These are phyloP conservation scores for Ramphastos sulfuratus DNA, from an alignment of 2,113 vertebrate genomes.

Conservation along the genomic window DNA sequence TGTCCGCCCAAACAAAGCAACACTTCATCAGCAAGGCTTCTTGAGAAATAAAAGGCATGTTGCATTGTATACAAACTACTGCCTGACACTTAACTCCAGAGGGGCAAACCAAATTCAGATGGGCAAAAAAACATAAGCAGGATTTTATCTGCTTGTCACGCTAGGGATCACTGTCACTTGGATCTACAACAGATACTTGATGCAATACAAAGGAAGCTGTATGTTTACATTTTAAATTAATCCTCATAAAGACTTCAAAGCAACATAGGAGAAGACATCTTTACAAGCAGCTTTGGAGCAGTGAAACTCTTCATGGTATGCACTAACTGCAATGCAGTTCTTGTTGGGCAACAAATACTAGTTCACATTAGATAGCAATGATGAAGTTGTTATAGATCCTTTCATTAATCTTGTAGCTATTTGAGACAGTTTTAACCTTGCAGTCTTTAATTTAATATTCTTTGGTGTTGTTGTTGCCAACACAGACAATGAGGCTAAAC, in stretches of 20 bases:
- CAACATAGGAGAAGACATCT: neutral
- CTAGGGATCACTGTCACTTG: neutral
- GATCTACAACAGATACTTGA: neutral
- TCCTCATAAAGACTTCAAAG: neutral
- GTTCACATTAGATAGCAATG: neutral
- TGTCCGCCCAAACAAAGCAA: neutral
- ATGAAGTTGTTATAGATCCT: neutral
- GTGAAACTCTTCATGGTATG: neutral
- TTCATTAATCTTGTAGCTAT: neutral
- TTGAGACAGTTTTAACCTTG: neutral
- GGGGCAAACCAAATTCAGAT: neutral
- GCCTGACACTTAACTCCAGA: neutral
- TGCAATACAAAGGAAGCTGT: neutral
- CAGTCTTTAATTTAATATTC: neutral
- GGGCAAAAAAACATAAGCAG: neutral
- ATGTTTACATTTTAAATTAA: neutral
- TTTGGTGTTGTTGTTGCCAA: neutral
- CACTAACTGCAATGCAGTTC: neutral
- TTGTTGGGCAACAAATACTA: neutral
- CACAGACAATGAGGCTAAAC: neutral
- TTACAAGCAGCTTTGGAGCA: neutral
- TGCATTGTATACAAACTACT: neutral
- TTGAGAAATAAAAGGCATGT: slow-evolving; percentile 13
- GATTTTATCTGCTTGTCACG: slow-evolving; percentile 8
- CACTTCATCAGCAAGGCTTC: slow-evolving; percentile 21